A percentile compares a stretch with the other conserved stretches of the same genome.
Conservation (phyloP, 2,113 vertebrate genomes). For the Oryzias javanicus region DNA sequence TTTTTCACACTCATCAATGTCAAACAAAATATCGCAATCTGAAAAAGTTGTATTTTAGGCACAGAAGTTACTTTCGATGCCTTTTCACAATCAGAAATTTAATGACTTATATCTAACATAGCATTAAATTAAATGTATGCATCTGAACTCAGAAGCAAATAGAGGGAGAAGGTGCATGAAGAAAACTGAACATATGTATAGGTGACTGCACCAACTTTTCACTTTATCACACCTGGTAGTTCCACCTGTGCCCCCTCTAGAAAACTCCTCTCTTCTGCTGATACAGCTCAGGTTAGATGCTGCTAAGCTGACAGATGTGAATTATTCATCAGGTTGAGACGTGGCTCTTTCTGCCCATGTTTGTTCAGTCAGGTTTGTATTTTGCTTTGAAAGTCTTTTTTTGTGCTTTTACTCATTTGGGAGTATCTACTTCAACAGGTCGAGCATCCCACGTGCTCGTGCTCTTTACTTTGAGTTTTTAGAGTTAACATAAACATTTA, state of each 20-base stretch:
- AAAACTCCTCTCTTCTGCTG: constrained; percentile 44
- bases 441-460: no score
- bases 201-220: constrained; percentile 49
- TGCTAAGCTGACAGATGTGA: constrained; percentile 55
- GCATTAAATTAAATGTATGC: constrained; percentile 1
- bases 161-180: neutral
- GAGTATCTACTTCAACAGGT: no score
- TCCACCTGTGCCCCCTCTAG: constrained; percentile 54
- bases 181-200: constrained; percentile 34
- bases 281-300: constrained; percentile 33
- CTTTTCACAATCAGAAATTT: no score
- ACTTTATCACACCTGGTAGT: constrained; percentile 48
- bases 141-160: constrained; percentile 21
- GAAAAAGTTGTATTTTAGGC: no score
- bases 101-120: no score
- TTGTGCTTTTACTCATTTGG: no score
- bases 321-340: constrained; percentile 64
- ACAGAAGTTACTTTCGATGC: no score
- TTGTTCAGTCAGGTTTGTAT: constrained; percentile 16
- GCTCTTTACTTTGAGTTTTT: no score
- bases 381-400: neutral
- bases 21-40: no score
- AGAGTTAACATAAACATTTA: no score
- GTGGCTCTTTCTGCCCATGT: constrained; percentile 27
- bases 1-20: no score